These are phyloP conservation scores for Elephas maximus DNA, from an alignment of 2,113 vertebrate genomes.

Conservation along the genomic window DNA sequence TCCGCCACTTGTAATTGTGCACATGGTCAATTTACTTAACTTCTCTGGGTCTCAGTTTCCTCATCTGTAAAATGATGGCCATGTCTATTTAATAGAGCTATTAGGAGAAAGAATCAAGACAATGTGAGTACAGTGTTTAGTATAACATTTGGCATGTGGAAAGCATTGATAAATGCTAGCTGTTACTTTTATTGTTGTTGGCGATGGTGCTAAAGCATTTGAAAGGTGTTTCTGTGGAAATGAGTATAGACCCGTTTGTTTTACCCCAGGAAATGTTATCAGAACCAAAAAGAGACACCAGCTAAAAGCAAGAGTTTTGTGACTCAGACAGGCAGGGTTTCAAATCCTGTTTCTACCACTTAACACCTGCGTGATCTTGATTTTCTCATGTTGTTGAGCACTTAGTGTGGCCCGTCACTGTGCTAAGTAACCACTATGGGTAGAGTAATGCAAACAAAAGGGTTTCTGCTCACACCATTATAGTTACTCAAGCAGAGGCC, in stretches of 20 bases:
- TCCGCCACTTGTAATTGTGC: background rate
- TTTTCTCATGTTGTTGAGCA: background rate
- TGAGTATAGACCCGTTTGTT: background rate
- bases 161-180: background rate
- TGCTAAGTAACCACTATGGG: background rate
- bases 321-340: background rate
- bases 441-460: background rate
- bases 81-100: background rate
- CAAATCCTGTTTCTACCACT: background rate
- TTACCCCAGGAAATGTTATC: background rate
- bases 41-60: background rate
- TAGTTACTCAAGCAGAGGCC: background rate
- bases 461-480: background rate
- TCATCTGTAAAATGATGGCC: background rate
- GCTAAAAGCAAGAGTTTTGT: background rate
- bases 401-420: background rate
- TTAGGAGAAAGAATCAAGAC: background rate
- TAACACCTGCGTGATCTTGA: background rate
- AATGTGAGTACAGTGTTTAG: background rate
- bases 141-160: background rate
- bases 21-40: background rate
- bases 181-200: background rate
- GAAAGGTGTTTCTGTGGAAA: background rate
- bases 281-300: background rate
- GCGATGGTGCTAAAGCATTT: background rate